Conservation (phyloP, 2,888 invertebrate genomes). For the Nemotelus pantherinus region DNA sequence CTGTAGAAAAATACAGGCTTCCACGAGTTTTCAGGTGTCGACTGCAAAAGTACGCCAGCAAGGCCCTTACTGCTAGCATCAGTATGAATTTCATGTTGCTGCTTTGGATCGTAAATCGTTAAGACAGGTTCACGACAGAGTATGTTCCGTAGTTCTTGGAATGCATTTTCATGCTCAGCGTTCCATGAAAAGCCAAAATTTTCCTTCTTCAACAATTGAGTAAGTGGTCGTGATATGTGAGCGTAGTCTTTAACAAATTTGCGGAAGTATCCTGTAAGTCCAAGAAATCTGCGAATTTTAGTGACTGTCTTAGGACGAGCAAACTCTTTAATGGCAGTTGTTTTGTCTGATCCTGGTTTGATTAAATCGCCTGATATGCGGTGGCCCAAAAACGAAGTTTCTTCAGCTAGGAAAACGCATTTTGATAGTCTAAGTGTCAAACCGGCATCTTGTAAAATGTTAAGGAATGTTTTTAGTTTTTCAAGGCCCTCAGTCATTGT, state of each 20-base stretch:
- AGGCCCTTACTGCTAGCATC: too few species aligned
- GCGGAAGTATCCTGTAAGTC: constrained; percentile 22
- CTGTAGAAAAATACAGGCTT: too few species aligned
- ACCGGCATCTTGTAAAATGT: constrained; percentile 42
- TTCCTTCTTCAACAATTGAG: too few species aligned
- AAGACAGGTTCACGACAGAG: too few species aligned
- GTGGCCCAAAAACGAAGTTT: constrained; percentile 50
- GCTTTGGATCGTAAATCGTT: too few species aligned
- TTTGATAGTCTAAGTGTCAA: constrained; percentile 50
- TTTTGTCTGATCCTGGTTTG: constrained; percentile 45
- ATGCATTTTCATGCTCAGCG: too few species aligned
- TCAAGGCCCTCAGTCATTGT: constrained; percentile 26
- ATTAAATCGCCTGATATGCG: constrained; percentile 39
- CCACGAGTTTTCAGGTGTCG: too few species aligned
- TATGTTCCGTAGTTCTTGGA: too few species aligned
- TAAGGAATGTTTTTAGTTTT: constrained; percentile 44
- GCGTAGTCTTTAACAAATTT: constrained; percentile 26
- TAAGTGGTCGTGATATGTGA: constrained; percentile 29
- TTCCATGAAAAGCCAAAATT: too few species aligned
- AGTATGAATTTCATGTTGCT: too few species aligned
- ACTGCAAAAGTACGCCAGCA: too few species aligned
- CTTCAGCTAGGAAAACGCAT: constrained; percentile 48
- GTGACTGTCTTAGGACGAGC: background rate
- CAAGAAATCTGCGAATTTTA: constrained; percentile 20
- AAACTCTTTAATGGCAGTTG: constrained; percentile 7